Percentiles rank a stretch among this genome's conserved stretches.
These are phyloP conservation scores for Mobula birostris DNA, from an alignment of 2,113 vertebrate genomes.

Conservation along the genomic window DNA sequence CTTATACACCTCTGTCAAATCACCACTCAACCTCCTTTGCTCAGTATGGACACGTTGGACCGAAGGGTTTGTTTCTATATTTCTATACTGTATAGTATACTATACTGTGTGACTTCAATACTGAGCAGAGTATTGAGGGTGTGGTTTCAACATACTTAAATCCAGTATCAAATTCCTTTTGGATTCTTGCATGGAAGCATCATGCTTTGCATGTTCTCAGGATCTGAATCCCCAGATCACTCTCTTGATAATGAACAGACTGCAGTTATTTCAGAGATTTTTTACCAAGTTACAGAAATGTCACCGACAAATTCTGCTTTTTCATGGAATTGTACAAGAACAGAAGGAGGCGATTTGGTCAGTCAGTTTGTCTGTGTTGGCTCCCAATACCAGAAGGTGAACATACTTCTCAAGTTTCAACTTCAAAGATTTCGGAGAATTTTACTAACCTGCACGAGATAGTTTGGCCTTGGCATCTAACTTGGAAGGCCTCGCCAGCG, in stretches of 20 bases:
- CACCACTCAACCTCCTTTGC: too few relatives aligned
- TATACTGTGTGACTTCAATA: too few relatives aligned
- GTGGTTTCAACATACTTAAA: background rate
- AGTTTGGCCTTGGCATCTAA: background rate
- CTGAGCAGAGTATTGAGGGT: too few relatives aligned
- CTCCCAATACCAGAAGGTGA: background rate
- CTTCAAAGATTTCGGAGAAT: background rate
- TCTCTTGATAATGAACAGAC: background rate
- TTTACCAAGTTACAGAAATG: background rate
- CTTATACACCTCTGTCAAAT: too few relatives aligned
- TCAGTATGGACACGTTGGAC: too few relatives aligned
- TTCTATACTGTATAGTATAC: too few relatives aligned
- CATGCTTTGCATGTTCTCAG: background rate
- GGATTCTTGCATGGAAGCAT: background rate
- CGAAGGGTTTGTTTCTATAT: too few relatives aligned
- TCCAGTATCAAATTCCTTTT: background rate
- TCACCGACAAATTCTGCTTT: background rate
- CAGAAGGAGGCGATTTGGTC: too few relatives aligned
- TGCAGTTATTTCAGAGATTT: background rate
- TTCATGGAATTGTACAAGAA: too few relatives aligned
- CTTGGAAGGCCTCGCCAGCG: background rate
- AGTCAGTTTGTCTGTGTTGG: too few relatives aligned
- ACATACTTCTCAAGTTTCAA: background rate
- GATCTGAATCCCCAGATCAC: background rate
- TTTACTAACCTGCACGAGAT: background rate